phyloP scores from a whole-genome alignment of 2,113 vertebrate genomes.

The Panthera uncia region DNA sequence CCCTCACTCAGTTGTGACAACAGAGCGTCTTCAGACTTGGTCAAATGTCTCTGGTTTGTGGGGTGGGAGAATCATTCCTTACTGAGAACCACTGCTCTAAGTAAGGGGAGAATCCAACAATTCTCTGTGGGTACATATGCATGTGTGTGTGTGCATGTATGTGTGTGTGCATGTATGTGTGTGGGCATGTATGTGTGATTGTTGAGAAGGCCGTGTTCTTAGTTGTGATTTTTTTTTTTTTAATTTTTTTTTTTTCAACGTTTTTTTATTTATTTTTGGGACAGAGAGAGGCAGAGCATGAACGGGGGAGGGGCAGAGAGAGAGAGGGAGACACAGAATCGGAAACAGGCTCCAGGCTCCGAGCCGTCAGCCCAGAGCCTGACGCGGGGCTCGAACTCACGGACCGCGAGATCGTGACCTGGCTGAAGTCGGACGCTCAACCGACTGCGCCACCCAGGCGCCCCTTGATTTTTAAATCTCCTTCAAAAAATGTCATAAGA shows the following conservation, averaged over 20 bases:
- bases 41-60: not conserved
- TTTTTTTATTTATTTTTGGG: too few species aligned
- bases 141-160: accelerated
- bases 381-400: too few species aligned
- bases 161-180: accelerated
- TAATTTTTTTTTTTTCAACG: not conserved
- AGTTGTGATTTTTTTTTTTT: not conserved
- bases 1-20: not conserved
- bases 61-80: not conserved
- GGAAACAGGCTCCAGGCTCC: too few species aligned
- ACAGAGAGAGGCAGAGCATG: too few species aligned
- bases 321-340: too few species aligned
- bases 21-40: not conserved
- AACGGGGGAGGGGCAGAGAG: too few species aligned
- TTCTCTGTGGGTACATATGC: accelerated
- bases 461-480: not conserved
- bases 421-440: too few species aligned
- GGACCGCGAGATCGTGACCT: too few species aligned
- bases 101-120: not conserved
- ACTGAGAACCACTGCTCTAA: not conserved
- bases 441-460: too few species aligned
- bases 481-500: not conserved
- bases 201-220: not conserved
- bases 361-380: too few species aligned
- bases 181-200: not conserved